phyloP scores from a whole-genome alignment of 2,888 invertebrate species.

The Andrena minutula region DNA sequence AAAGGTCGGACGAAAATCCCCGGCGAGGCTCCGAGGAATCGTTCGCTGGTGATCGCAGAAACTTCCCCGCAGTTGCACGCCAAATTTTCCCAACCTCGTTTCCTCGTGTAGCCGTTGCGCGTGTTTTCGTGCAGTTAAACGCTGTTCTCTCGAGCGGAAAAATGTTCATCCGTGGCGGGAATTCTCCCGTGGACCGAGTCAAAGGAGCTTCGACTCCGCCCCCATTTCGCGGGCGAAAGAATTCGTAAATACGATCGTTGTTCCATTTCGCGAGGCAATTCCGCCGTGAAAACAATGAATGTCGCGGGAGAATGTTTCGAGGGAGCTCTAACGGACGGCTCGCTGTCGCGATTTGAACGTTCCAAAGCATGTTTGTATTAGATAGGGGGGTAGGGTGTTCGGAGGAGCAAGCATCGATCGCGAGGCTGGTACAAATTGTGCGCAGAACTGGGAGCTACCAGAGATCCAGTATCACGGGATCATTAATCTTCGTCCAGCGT shows the following conservation, averaged over 20 bases:
- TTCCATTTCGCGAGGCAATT: constrained; percentile 3
- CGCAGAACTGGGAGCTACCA: constrained; percentile 37
- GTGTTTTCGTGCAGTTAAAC: constrained; percentile 22
- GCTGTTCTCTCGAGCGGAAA: constrained; percentile 28
- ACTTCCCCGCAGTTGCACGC: not conserved
- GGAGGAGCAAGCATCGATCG: constrained; percentile 32
- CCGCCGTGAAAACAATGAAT: not conserved
- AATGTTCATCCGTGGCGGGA: constrained; percentile 19
- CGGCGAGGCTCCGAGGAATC: not conserved
- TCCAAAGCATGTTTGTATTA: not conserved
- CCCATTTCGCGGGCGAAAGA: constrained; percentile 11
- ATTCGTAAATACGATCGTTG: constrained; percentile 12
- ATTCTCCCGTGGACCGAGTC: constrained; percentile 1
- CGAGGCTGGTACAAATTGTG: constrained; percentile 52
- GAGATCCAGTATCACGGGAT: constrained; percentile 52
- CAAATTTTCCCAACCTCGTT: constrained; percentile 21
- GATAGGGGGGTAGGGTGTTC: not conserved
- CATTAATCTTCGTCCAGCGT: constrained; percentile 63
- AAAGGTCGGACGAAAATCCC: not conserved
- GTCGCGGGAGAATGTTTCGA: not conserved
- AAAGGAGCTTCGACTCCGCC: constrained; percentile 2
- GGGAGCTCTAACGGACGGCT: not conserved
- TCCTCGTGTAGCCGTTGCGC: not conserved
- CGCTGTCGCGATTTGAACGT: not conserved
- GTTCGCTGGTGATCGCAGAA: not conserved